These are phyloP conservation scores for Clostera curtula DNA, from an alignment of 2,888 invertebrate genomes.

Conservation along the genomic window DNA sequence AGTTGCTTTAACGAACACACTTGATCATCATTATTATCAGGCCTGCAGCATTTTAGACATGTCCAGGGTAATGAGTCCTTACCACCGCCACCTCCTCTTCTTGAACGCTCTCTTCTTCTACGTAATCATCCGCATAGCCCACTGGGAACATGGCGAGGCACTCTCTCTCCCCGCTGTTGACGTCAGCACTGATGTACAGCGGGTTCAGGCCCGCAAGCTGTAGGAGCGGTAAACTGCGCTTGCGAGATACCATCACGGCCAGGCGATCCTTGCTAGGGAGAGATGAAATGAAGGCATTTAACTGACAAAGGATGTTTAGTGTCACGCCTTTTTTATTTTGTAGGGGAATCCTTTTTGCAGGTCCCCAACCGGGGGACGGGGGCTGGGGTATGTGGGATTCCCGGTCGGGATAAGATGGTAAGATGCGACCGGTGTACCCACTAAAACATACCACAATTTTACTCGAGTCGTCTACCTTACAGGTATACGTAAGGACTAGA, in stretches of 20 bases:
- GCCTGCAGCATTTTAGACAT: neutral
- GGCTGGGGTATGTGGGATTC: too few species aligned
- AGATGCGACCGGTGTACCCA: too few species aligned
- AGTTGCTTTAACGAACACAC: too few species aligned
- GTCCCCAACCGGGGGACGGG: too few species aligned
- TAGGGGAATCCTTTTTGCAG: too few species aligned
- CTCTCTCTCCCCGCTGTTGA: conserved; percentile 44
- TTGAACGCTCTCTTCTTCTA: conserved; percentile 40
- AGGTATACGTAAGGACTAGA: too few species aligned
- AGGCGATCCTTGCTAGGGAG: conserved; percentile 48
- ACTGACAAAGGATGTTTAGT: neutral
- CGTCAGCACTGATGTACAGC: conserved; percentile 55
- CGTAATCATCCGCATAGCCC: conserved; percentile 57
- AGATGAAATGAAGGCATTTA: neutral
- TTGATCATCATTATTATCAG: neutral
- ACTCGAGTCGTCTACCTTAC: too few species aligned
- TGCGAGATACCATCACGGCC: conserved; percentile 61
- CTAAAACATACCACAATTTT: too few species aligned
- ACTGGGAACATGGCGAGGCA: conserved; percentile 60
- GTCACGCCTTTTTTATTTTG: too few species aligned
- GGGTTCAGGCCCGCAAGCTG: conserved; percentile 57
- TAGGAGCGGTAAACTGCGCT: conserved; percentile 52
- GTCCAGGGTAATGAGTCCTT: neutral
- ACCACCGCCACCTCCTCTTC: conserved; percentile 31
- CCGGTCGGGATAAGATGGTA: too few species aligned